phyloP scores from a whole-genome alignment of 2,113 vertebrate species.

The Pygoscelis antarcticus region DNA sequence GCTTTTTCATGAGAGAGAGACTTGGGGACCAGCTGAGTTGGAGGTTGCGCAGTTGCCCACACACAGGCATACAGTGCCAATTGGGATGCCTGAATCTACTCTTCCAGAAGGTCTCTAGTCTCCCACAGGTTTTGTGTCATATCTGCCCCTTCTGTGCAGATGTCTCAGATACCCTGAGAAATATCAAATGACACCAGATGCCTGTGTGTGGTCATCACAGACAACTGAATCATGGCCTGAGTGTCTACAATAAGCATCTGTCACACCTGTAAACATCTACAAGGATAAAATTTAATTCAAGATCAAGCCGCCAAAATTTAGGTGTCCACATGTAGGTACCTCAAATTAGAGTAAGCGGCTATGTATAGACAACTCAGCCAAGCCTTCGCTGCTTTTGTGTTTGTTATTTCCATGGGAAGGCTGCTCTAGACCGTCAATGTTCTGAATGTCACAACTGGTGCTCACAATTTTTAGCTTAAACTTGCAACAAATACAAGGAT shows the following conservation, averaged over 20 bases:
- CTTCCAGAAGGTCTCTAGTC: not conserved
- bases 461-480: not conserved
- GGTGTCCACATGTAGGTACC: not conserved
- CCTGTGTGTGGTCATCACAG: not conserved
- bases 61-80: not conserved
- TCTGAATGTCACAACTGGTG: not conserved
- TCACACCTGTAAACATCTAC: not conserved
- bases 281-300: not conserved
- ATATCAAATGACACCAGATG: not conserved
- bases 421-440: not conserved
- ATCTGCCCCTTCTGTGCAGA: not conserved
- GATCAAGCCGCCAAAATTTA: not conserved
- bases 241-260: not conserved
- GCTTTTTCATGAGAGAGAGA: not conserved
- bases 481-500: not conserved
- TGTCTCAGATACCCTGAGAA: not conserved
- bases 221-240: not conserved
- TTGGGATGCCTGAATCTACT: not conserved
- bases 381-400: fast-evolving
- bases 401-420: not conserved
- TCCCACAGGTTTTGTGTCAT: not conserved
- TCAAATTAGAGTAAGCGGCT: fast-evolving
- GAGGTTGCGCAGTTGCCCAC: not conserved
- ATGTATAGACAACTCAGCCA: not conserved
- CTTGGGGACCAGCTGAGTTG: not conserved